Conservation (phyloP, 2,113 vertebrate genomes). For the Origma solitaria region DNA sequence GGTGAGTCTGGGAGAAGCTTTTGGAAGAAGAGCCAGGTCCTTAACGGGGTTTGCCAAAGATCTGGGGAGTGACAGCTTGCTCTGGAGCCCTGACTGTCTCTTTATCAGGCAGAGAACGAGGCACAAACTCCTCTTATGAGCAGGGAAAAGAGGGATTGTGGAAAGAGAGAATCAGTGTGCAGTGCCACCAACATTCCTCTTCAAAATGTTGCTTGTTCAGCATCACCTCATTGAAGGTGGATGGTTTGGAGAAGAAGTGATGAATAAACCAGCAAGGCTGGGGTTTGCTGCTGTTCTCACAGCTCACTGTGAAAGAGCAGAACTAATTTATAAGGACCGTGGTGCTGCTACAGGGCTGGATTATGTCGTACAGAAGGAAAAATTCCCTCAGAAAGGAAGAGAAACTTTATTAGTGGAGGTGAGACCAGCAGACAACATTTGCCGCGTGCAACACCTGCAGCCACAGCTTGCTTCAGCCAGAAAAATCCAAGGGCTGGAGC, state of each 20-base stretch:
- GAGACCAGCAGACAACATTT: neutral
- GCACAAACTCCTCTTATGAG: neutral
- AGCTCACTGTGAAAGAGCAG: neutral
- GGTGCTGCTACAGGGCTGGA: neutral
- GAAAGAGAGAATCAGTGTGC: neutral
- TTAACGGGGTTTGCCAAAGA: neutral
- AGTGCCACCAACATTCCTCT: rapidly evolving
- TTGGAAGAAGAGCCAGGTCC: neutral
- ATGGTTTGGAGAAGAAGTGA: neutral
- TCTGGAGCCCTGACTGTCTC: neutral
- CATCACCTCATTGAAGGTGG: neutral
- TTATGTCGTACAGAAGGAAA: neutral
- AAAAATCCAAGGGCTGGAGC: neutral
- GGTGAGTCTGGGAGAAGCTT: neutral
- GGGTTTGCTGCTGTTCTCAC: neutral
- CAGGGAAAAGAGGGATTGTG: neutral
- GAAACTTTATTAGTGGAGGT: neutral
- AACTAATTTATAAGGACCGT: neutral
- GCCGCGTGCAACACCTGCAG: neutral
- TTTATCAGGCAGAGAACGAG: neutral
- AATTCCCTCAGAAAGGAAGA: neutral
- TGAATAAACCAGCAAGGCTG: neutral
- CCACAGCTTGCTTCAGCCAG: neutral
- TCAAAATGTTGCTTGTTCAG: neutral
- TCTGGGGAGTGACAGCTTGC: neutral